Evolutionary conservation across 2,113 vertebrate genomes (phyloP).

Genomic region (Lophotis ruficrista): DNA sequence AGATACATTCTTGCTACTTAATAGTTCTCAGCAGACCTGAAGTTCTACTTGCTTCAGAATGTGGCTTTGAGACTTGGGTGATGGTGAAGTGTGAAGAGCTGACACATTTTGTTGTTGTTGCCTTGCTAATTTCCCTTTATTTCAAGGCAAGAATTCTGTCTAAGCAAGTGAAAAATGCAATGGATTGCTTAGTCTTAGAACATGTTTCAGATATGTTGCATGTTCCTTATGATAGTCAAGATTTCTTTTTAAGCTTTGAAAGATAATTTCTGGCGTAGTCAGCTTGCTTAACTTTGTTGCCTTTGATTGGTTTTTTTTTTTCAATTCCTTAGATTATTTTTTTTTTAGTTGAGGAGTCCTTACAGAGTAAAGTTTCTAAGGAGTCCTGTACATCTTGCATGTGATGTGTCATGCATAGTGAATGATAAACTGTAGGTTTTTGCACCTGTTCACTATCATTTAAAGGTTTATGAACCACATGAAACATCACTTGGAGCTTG

Average conservation of each 20-base stretch:
- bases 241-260: neutral
- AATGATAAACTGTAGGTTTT: neutral
- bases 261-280: neutral
- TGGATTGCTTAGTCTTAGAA: neutral
- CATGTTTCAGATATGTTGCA: neutral
- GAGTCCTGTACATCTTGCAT: neutral
- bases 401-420: neutral
- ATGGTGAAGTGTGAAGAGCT: neutral
- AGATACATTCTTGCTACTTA: neutral
- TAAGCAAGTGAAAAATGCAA: neutral
- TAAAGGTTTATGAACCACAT: constrained; percentile 99
- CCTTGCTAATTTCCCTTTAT: neutral
- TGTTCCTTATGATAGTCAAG: neutral
- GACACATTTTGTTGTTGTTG: neutral
- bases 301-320: no score
- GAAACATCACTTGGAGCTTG: constrained; percentile 97
- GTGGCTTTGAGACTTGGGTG: neutral
- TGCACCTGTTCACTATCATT: constrained; percentile 34
- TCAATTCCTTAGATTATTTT: neutral
- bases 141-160: neutral
- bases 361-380: neutral
- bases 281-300: neutral
- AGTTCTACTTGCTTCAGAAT: neutral
- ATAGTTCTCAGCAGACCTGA: neutral
- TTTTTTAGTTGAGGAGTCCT: neutral